Percentiles rank a stretch among this genome's conserved stretches.
Evolutionary conservation across 1,140 invertebrate species (phyloP).

Genomic region (Penaeus indicus): DNA sequence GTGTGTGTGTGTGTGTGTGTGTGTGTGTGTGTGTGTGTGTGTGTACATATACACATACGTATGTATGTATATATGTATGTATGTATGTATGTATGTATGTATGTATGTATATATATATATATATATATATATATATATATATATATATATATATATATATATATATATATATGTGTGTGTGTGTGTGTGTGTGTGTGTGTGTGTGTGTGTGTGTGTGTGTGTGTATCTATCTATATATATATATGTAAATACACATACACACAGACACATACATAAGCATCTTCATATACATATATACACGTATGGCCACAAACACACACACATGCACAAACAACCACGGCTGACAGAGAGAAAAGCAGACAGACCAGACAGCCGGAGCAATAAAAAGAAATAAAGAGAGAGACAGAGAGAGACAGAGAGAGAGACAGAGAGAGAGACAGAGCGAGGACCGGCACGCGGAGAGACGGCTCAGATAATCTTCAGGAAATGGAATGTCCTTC

Average conservation of each 20-base stretch:
- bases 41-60: not conserved
- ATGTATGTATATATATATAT: constrained; percentile 4
- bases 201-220: not conserved
- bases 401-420: no score
- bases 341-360: no score
- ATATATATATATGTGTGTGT: not conserved
- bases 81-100: not conserved
- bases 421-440: no score
- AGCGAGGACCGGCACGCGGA: no score
- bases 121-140: not conserved
- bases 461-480: no score
- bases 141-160: constrained; percentile 8
- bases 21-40: not conserved
- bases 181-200: not conserved
- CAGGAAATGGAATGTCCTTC: no score
- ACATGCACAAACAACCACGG: not conserved
- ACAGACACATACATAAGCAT: not conserved
- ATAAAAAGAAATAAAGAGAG: no score
- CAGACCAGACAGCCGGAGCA: no score
- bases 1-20: not conserved
- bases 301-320: not conserved
- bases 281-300: not conserved
- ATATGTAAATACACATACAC: not conserved
- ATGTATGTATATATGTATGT: not conserved
- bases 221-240: not conserved